Base-by-base conservation (phyloP, 2,797 vertebrate genomes). In the Picus viridis region DNA sequence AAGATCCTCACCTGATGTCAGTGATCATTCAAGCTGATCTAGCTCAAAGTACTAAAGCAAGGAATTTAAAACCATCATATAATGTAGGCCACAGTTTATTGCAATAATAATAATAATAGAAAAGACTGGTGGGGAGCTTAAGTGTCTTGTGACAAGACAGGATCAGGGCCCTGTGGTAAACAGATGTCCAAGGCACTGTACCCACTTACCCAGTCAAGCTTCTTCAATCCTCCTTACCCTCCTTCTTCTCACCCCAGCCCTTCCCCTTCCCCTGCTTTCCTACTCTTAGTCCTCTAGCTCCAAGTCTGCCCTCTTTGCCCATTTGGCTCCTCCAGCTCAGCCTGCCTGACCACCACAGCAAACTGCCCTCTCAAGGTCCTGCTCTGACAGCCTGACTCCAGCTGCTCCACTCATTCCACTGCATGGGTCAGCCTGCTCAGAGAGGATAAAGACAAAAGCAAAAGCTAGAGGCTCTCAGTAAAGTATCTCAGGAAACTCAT, bases 61-160 rank as follows among this genome's bases (percentile, higher is more conserved):
- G 16, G 23, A 62, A 13, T 86, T 86, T 6, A 83, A 88, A 82
- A 6, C 7, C 30, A 49, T 15, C 43, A 18, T 7, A 11, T 63
- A 16, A 49, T 0, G 1, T 0, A 74, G 41, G 41, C 29, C 53
- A 63, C 30, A 68, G 32, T 45, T 69, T 43, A 63, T 2, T 26
- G 7, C 15, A 41, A 12, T 12, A 8, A 10, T 23, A 41, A 12
- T 12, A 8, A 10, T 23, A 69, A 54, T 2, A 64, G 36, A 36
- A 32, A 65, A 53, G 34, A 14, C 47, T 74, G 47, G 6, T 3
- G 4, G 15, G n/a, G 5, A 91, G 4, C 29, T 83, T 24, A 69
- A 24, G 4, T 22, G 53, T 34, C 49, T 65, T 27, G 10, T 32
- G 10, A 10, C 26, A n/a, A 73, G 45, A 56, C 17, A 53, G 47